Evolutionary conservation across 2,113 vertebrate species (phyloP).

Genomic region (Scatophagus argus): DNA sequence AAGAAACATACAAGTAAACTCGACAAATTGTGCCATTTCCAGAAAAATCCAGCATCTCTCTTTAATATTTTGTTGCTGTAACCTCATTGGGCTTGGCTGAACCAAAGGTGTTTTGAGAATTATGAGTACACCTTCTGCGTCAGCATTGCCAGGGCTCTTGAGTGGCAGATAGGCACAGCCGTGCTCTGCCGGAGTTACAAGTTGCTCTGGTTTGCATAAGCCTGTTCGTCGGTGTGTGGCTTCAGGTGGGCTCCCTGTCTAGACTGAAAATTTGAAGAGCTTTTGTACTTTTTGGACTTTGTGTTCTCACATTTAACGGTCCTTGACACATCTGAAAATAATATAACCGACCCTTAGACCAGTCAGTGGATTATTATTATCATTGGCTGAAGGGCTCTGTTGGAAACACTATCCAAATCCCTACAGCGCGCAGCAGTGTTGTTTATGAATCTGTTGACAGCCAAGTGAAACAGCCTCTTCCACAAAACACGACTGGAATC

Average conservation of each 20-base stretch:
- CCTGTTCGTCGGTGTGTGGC: neutral
- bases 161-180: constrained; percentile 34
- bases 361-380: constrained; percentile 67
- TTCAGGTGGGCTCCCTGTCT: constrained; percentile 55
- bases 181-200: neutral
- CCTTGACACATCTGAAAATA: constrained; percentile 62
- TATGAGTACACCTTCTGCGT: constrained; percentile 41
- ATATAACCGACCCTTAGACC: constrained; percentile 24
- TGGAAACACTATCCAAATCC: constrained; percentile 62
- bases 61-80: constrained; percentile 52
- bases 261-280: constrained; percentile 19
- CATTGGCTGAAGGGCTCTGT: constrained; percentile 49
- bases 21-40: constrained; percentile 33
- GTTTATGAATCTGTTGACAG: constrained; percentile 74
- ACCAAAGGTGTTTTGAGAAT: constrained; percentile 55
- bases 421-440: constrained; percentile 63
- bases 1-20: constrained; percentile 43
- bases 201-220: constrained; percentile 16
- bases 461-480: constrained; percentile 76
- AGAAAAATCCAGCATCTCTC: constrained; percentile 28
- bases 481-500: constrained; percentile 75
- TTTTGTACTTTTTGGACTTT: constrained; percentile 24
- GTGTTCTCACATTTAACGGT: constrained; percentile 42
- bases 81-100: constrained; percentile 58
- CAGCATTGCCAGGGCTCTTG: constrained; percentile 17